Evolutionary conservation across 1,140 invertebrate species (phyloP), one percentile per base, ranked within the genome.

Genomic region (Temnothorax longispinosus): DNA sequence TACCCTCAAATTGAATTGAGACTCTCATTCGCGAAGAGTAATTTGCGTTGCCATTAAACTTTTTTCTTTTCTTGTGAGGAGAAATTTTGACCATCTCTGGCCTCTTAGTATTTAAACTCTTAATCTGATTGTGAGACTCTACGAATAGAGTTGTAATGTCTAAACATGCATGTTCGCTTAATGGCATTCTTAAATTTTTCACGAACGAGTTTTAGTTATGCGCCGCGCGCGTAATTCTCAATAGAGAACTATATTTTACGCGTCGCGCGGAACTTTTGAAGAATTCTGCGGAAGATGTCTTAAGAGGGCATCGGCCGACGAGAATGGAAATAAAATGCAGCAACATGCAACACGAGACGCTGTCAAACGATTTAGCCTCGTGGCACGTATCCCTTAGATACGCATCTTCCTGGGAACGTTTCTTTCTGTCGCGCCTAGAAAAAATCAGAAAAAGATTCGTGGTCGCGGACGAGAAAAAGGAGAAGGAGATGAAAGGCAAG

Each of bases 331-430:
- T 75, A 75, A 75, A 60, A 75, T 60, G 41, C 54, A 67, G 77
- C 50, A 75, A 62, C 54, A 38, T 74, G 80, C 80, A 84, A 21
- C 80, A 50, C 41, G 54, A 84, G 69, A 84, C 80, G 47, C 80
- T 75, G 92, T 93, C 92, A 93, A 92, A 93, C 92, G 91, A 93
- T 94, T 94, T 93, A 92, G 91, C 91, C 93, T 87, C 91, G 89
- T 87, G 93, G 92, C 92, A 94, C 93, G 93, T 93, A 94, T 91
- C 86, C 64, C 87, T 90, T 85, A 92, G 93, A 94, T 94, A 93
- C 92, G 91, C 86, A 94, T 94, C 92, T 93, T 93, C 90, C 44
- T 92, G 92, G 88, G 92, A 93, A 93, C 90, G 89, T 91, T 93
- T 88, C 90, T 90, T 77, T 82, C 90, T 80, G 85, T 91, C 88